Percentiles rank a stretch among this genome's conserved stretches.
phyloP scores from a whole-genome alignment of 1,140 invertebrate genomes.

The Piezodorus guildinii region DNA sequence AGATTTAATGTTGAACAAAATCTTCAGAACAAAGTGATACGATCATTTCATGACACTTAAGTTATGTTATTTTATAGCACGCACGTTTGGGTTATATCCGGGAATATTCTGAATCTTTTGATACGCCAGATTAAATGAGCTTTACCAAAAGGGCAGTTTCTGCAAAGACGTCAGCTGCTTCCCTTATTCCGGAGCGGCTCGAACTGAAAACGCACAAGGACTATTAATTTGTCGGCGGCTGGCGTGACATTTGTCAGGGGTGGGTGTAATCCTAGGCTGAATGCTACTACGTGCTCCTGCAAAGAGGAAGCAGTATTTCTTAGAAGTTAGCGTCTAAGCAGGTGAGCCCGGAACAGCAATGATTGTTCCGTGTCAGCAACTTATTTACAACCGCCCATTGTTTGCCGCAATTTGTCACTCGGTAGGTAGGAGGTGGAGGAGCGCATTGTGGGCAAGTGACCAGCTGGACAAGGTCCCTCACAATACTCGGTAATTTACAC shows the following conservation, averaged over 20 bases:
- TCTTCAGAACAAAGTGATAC: too few species aligned
- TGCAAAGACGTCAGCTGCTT: too few species aligned
- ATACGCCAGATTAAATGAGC: too few species aligned
- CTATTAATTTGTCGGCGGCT: too few species aligned
- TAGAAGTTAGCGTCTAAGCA: conserved; percentile 5
- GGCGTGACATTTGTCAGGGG: background rate
- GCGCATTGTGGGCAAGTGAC: conserved; percentile 4
- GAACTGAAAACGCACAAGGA: too few species aligned
- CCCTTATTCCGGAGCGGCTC: too few species aligned
- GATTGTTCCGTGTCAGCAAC: conserved; percentile 5
- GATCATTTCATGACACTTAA: too few species aligned
- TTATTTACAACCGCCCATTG: background rate
- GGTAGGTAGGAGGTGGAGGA: background rate
- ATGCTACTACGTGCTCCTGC: conserved; percentile 4
- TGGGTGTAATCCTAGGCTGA: background rate
- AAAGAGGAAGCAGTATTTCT: conserved; percentile 12
- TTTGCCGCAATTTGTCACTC: conserved; percentile 8
- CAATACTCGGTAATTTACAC: conserved; percentile 9
- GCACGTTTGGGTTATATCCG: too few species aligned
- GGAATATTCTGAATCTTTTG: too few species aligned
- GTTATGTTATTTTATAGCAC: too few species aligned
- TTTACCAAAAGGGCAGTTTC: too few species aligned
- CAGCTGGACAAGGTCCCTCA: background rate
- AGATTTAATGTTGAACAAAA: too few species aligned
- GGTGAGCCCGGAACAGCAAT: background rate